Evolutionary conservation across 2,113 vertebrate species (phyloP).

Genomic region (Hypocryptadius cinnamomeus): DNA sequence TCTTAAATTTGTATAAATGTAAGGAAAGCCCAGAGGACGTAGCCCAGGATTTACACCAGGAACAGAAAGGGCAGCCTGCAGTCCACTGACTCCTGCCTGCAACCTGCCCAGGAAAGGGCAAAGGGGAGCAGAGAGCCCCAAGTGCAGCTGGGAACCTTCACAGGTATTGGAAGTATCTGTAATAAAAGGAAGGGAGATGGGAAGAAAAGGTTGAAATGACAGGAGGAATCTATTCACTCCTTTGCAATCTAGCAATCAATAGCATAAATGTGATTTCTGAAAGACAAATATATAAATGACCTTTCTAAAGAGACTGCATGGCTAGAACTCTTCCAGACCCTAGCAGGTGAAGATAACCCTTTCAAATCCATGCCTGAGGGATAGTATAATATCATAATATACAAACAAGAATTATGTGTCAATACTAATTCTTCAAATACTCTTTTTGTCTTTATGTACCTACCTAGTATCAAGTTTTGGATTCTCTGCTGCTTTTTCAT

Average conservation of each 20-base stretch:
- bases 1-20: not conserved
- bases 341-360: not conserved
- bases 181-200: not conserved
- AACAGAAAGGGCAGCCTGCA: not conserved
- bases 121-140: not conserved
- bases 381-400: not conserved
- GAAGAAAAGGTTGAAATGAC: constrained; percentile 43
- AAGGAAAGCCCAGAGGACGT: not conserved
- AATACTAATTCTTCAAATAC: not conserved
- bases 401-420: not conserved
- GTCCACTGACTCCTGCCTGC: not conserved
- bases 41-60: not conserved
- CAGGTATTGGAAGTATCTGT: not conserved
- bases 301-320: not conserved
- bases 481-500: not conserved
- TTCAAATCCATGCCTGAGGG: not conserved
- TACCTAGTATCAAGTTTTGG: not conserved
- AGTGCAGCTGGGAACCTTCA: not conserved
- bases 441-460: not conserved
- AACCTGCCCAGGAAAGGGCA: constrained; percentile 9
- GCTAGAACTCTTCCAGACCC: not conserved
- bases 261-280: constrained; percentile 32
- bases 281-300: constrained; percentile 33
- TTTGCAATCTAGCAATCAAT: constrained; percentile 14
- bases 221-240: not conserved